Evolutionary conservation across 1,140 invertebrate genomes (phyloP).

Genomic region (Battus philenor): DNA sequence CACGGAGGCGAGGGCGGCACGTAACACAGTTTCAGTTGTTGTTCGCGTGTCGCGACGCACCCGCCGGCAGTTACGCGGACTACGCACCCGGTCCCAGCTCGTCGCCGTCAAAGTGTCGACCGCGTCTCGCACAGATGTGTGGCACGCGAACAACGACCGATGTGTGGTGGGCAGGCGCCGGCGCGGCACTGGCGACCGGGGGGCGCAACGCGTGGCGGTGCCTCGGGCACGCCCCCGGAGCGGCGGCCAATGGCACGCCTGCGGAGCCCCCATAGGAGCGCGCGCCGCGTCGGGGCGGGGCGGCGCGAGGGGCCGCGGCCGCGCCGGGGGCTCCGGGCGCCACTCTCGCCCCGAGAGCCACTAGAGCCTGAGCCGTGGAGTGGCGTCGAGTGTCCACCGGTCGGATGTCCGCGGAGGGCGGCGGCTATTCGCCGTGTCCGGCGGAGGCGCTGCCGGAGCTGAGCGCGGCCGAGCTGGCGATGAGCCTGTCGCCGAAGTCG

Average conservation of each 20-base stretch:
- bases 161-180: no score
- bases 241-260: slow-evolving; percentile 9
- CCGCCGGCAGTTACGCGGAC: no score
- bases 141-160: no score
- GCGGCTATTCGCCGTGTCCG: slow-evolving; percentile 71
- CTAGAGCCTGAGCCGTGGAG: slow-evolving; percentile 71
- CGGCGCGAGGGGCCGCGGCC: slow-evolving; percentile 33
- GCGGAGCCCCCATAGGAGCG: slow-evolving; percentile 19
- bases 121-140: no score
- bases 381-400: slow-evolving; percentile 67
- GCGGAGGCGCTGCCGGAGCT: slow-evolving; percentile 82
- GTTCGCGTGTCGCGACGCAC: no score
- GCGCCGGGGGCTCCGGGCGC: slow-evolving; percentile 49
- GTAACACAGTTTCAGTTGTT: no score
- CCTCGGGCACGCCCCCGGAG: neutral
- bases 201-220: no score
- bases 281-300: slow-evolving; percentile 32
- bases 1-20: no score
- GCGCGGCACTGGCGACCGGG: no score
- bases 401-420: slow-evolving; percentile 73
- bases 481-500: slow-evolving; percentile 90
- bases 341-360: slow-evolving; percentile 71
- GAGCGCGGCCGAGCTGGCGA: slow-evolving; percentile 91
- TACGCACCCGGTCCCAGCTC: no score
- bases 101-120: no score